A percentile compares a stretch with the other conserved stretches of the same genome.
Evolutionary conservation across 2,113 vertebrate species (phyloP).

Genomic region (Pontoporia blainvillei): DNA sequence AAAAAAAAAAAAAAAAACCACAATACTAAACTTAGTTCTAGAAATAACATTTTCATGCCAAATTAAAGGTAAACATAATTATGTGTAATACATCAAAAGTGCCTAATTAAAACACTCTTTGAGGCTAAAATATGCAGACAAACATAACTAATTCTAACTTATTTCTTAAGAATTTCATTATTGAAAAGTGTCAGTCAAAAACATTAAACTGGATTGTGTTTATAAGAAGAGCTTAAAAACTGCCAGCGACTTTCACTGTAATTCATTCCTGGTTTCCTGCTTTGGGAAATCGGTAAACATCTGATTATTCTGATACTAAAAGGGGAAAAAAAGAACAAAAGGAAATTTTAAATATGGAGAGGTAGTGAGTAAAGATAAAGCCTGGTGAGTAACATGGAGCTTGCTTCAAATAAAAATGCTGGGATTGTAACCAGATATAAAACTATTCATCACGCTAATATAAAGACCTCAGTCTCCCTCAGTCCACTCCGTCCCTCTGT

Average conservation of each 20-base stretch:
- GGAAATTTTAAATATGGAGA: slow-evolving; percentile 31
- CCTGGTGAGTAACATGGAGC: background rate
- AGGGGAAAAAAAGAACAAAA: background rate
- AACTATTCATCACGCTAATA: background rate
- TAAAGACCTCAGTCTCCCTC: background rate
- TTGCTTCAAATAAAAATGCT: background rate
- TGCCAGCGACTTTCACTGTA: background rate
- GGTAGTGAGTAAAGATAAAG: background rate
- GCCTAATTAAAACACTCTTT: slow-evolving; percentile 5
- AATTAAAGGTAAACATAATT: slow-evolving; percentile 61
- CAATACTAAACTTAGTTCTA: background rate
- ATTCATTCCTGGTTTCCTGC: slow-evolving; percentile 28
- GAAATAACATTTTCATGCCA: slow-evolving; percentile 52
- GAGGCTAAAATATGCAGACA: slow-evolving; percentile 48
- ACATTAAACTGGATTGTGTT: slow-evolving; percentile 2
- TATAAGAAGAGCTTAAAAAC: slow-evolving; percentile 12
- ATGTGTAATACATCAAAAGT: slow-evolving; percentile 41
- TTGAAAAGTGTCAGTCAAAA: slow-evolving; percentile 49
- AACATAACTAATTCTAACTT: slow-evolving; percentile 46
- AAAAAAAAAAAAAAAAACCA: background rate
- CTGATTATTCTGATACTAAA: slow-evolving; percentile 19
- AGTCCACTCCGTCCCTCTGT: background rate
- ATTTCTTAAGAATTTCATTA: slow-evolving; percentile 50
- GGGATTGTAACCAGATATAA: background rate
- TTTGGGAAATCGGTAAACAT: slow-evolving; percentile 25